These are phyloP conservation scores for Numida meleagris DNA, from an alignment of 2,113 vertebrate species.

Conservation along the genomic window DNA sequence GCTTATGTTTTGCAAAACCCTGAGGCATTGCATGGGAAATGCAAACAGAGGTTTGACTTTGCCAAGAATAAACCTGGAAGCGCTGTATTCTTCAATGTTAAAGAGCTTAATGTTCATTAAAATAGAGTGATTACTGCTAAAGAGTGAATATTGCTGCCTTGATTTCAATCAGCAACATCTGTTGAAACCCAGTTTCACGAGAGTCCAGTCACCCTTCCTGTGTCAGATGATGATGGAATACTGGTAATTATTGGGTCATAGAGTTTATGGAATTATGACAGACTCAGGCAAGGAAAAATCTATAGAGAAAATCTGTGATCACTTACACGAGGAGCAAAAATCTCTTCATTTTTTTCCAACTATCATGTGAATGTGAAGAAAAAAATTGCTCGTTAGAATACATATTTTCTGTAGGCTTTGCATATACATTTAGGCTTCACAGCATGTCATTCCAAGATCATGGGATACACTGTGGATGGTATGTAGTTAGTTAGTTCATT, in stretches of 20 bases:
- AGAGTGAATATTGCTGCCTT: background rate
- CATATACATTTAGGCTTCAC: background rate
- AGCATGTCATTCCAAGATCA: background rate
- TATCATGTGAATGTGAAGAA: background rate
- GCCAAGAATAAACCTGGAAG: background rate
- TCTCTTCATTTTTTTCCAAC: background rate
- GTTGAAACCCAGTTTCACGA: background rate
- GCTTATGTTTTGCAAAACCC: background rate
- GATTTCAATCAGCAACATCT: background rate
- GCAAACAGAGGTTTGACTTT: background rate
- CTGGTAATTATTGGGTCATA: background rate
- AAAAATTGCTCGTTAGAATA: background rate
- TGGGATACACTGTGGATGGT: background rate
- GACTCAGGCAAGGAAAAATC: background rate
- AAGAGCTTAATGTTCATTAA: background rate
- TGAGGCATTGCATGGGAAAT: background rate
- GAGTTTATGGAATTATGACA: background rate
- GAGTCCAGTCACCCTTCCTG: background rate
- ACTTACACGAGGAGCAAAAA: background rate
- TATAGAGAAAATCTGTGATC: background rate
- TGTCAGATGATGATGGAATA: background rate
- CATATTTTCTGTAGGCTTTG: background rate
- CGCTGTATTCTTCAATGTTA: background rate
- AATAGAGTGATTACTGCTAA: background rate
- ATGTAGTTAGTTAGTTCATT: background rate